Conservation (phyloP, 2,888 invertebrate genomes). For the Phrixothrix hirtus region DNA sequence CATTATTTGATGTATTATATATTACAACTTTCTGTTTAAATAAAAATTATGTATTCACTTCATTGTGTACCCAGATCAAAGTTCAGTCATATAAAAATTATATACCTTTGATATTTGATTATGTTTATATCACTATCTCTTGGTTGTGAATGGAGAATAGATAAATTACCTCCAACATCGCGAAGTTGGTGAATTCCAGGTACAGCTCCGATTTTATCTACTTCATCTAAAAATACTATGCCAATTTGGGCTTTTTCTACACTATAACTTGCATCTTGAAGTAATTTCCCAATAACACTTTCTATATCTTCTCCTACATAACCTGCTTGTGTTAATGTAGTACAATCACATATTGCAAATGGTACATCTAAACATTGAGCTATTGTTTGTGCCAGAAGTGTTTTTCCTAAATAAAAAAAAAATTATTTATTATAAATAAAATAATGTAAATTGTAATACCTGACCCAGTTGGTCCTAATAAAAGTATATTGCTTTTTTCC, state of each 20-base stretch:
- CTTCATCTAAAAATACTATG: slow-evolving; percentile 98
- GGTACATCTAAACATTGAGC: slow-evolving; percentile 98
- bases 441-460: slow-evolving; percentile 59
- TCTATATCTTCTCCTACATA: slow-evolving; percentile 99
- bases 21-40: too few species aligned
- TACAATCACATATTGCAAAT: slow-evolving; percentile 98
- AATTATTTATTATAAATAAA: slow-evolving; percentile 1
- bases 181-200: slow-evolving; percentile 91
- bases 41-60: too few species aligned
- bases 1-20: too few species aligned
- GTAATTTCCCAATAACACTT: slow-evolving; percentile 93
- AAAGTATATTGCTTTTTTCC: slow-evolving; percentile 95
- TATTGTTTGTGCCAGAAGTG: slow-evolving; percentile 94
- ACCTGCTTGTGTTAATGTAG: slow-evolving; percentile 92
- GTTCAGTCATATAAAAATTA: too few species aligned
- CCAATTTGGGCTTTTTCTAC: slow-evolving; percentile 98
- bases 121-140: too few species aligned
- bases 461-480: slow-evolving; percentile 96
- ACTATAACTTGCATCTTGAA: slow-evolving; percentile 96
- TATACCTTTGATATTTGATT: too few species aligned
- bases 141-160: slow-evolving; percentile 19
- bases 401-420: slow-evolving; percentile 69
- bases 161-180: slow-evolving; percentile 80
- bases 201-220: slow-evolving; percentile 98
- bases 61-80: too few species aligned